Base-by-base conservation (phyloP, 2,797 vertebrate genomes). In the Fratercula arctica region DNA sequence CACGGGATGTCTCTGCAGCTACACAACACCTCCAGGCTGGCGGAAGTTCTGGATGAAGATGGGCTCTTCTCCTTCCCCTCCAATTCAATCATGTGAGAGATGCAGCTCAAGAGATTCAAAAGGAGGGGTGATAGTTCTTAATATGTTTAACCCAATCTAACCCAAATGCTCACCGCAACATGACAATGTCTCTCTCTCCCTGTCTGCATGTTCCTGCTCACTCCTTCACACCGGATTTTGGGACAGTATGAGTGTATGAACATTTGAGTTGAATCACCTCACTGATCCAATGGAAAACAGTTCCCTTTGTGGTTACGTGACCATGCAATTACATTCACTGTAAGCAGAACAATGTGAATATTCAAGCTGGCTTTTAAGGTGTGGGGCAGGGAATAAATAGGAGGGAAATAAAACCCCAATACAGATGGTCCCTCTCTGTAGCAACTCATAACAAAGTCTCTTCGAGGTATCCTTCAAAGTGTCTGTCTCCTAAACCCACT, bases 181-280 rank as follows among this genome's bases (percentile, higher is more conserved):
- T 11, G 17, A 51, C 18, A 74, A 53, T 0, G 1, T 35, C 45
- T 26, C 46, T 70, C 37, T 23, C 46, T 51, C 60, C n/a, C 17
- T 17, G 26, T 15, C 23, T 2, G 3, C 69, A 29, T 1, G 0
- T 8, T 57, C 56, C 68, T 20, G 20, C 81, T 85, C 0, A 0
- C 33, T 54, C n/a, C 41, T 72, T 87, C 0, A 0, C 46, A 2
- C 68, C 78, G 87, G 50, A 54, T 51, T 91, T 83, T 60, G 78
- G 85, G 69, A 78, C 3, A 31, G 37, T 3, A 14, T 1, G 26
- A 67, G 57, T 4, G 16, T 7, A 84, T 14, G 26, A 81, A 72
- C 70, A 78, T 84, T 81, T n/a, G 53, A 63, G 87, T 80, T 93
- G 92, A 97, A 96, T 95, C 89, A 96, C 89, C 89, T 74, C 68